Evolutionary conservation across 35 echinoderm and acorn worm species (phyloP).

Genomic region (Apostichopus parvimensis): DNA sequence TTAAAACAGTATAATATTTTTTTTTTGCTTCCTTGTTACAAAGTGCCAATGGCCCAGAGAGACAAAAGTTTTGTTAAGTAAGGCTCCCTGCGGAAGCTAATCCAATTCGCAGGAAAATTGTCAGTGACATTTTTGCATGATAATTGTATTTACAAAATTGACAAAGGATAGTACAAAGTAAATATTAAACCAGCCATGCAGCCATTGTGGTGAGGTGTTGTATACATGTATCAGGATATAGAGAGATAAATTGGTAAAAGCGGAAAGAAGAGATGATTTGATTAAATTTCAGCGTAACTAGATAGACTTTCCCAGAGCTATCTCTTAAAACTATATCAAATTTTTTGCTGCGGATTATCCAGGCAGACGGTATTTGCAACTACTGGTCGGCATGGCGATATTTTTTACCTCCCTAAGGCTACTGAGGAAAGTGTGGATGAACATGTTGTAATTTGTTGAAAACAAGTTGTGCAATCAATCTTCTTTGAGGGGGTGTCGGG

Average conservation of each 20-base stretch:
- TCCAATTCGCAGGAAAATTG: slow-evolving; percentile 6
- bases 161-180: neutral
- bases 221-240: neutral
- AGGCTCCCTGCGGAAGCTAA: slow-evolving; percentile 20
- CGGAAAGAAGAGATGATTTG: neutral
- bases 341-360: neutral
- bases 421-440: neutral
- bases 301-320: neutral
- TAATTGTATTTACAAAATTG: slow-evolving; percentile 29
- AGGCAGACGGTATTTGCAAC: neutral
- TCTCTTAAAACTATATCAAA: neutral
- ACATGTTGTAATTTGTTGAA: neutral
- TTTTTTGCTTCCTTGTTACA: neutral
- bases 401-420: neutral
- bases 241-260: neutral
- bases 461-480: neutral
- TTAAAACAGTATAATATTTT: too few relatives aligned
- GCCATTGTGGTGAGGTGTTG: too few relatives aligned
- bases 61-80: neutral
- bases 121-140: slow-evolving; percentile 37
- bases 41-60: neutral
- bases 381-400: too few relatives aligned
- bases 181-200: too few relatives aligned
- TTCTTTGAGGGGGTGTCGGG: too few relatives aligned
- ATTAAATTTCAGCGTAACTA: slow-evolving; percentile 13